Evolutionary conservation across 2,113 vertebrate species (phyloP), one percentile per base, ranked within the genome.

Genomic region (Canis aureus): DNA sequence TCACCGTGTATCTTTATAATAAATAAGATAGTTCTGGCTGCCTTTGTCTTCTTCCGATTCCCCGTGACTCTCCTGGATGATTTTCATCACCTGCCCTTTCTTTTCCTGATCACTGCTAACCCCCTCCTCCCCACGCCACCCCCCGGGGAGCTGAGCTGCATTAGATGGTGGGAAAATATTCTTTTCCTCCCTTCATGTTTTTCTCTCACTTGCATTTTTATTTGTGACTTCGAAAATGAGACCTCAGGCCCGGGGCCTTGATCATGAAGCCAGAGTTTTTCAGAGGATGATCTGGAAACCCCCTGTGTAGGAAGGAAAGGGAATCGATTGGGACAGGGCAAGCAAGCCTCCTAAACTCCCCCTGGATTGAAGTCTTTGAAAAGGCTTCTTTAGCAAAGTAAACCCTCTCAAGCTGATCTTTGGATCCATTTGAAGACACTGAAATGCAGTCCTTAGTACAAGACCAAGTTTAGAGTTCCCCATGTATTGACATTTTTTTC

Each of bases 1-100:
- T 99, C 98, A 98, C 98, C 97, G 98, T 99, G 98, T 99, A 99
- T 99, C 99, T 99, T 99, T 99, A 99, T 99, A 99, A 99, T 99
- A 99, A 99, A 99, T 99, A 98, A 99, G 98, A 99, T 99, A 99
- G 99, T 99, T 99, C 99, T 99, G 99, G 95, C 99, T 98, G 89
- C 96, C 78, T 10, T 82, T 95, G 51, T 98, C 95, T 98, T 73
- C 88, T 97, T 98, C 95, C 79, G 10, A 81, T 89, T 59, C 91
- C 95, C 15, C 79, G 86, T 92, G 80, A 89, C 66, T 78, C 0
- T 93, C 81, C 9, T 2, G 64, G 57, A 16, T 22, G 12, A 43
- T 89, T 74, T 60, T 81, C 74, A 49, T 87, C 93, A 53, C 16
- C 89, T 69, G 87, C 62, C 62, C 11, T 91, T 92, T 87, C 3